Percentiles rank a stretch among this genome's conserved stretches.
Conservation (phyloP, 92 coral and sea anemone species). For the Actinernus sp. region DNA sequence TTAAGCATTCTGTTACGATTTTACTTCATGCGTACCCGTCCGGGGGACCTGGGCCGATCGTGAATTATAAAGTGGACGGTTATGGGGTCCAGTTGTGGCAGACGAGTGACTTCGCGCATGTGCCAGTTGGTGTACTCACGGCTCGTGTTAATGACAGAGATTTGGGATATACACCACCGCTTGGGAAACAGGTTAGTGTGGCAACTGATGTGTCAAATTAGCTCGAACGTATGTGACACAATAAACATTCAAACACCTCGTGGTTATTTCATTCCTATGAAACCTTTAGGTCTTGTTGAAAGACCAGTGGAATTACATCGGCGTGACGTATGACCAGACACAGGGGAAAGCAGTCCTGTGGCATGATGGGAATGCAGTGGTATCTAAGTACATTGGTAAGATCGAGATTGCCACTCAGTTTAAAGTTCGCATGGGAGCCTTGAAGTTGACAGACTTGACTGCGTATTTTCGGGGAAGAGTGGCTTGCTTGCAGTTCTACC, state of each 20-base stretch:
- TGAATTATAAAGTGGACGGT: conserved; percentile 35
- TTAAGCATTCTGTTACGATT: conserved; percentile 21
- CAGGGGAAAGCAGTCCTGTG: conserved; percentile 17
- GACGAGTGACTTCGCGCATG: background rate
- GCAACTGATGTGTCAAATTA: too few species aligned
- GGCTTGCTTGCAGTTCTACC: conserved; percentile 41
- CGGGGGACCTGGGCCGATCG: conserved; percentile 30
- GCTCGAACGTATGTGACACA: too few species aligned
- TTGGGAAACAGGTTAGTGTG: background rate
- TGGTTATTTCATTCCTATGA: background rate
- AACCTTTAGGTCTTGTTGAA: background rate
- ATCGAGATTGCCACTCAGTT: conserved; percentile 32
- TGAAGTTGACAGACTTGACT: background rate
- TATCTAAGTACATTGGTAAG: background rate
- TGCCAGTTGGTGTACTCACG: background rate
- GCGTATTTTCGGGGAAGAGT: conserved; percentile 14
- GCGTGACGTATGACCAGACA: conserved; percentile 14
- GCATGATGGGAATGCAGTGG: conserved; percentile 17
- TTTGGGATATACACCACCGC: background rate
- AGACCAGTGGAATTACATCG: conserved; percentile 33
- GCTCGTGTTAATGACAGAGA: conserved; percentile 35
- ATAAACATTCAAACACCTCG: background rate
- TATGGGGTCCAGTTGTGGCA: conserved; percentile 38
- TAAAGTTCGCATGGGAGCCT: conserved; percentile 37
- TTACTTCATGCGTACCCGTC: conserved; percentile 29